Percentiles rank a stretch among this genome's conserved stretches.
phyloP scores from a whole-genome alignment of 2,888 invertebrate species.

The Drosophila melanocephala region DNA sequence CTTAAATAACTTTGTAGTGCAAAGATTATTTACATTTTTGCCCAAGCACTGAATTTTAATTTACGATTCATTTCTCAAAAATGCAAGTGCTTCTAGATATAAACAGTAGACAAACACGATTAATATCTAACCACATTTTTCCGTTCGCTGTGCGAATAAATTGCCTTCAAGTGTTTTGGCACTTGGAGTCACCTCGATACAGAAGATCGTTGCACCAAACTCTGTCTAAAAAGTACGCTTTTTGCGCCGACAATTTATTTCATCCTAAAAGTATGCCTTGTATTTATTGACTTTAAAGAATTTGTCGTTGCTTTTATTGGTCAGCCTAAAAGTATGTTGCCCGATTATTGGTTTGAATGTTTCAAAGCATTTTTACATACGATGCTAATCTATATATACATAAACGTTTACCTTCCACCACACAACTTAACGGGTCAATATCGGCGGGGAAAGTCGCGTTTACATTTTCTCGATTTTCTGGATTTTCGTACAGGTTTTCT shows the following conservation, averaged over 20 bases:
- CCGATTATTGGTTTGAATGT: neutral
- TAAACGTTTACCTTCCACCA: neutral
- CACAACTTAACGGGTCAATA: neutral
- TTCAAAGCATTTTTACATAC: neutral
- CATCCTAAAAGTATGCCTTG: neutral
- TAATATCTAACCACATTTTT: neutral
- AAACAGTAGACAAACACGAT: neutral
- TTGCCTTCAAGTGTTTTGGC: neutral
- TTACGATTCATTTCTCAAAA: too few relatives aligned
- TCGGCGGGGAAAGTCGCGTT: neutral
- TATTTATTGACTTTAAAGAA: neutral
- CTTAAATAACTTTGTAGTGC: neutral
- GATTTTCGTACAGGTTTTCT: too few relatives aligned
- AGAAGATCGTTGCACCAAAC: neutral
- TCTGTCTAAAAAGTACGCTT: neutral
- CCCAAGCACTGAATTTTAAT: neutral
- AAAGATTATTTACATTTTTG: neutral
- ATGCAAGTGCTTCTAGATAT: too few relatives aligned
- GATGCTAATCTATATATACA: neutral
- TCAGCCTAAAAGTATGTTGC: neutral
- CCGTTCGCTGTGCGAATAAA: neutral
- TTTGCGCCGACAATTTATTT: neutral
- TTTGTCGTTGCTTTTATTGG: neutral
- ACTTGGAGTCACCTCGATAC: neutral
- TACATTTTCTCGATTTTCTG: neutral